phyloP scores from a whole-genome alignment of 2,888 invertebrate genomes.

The Uloborus plumipes region DNA sequence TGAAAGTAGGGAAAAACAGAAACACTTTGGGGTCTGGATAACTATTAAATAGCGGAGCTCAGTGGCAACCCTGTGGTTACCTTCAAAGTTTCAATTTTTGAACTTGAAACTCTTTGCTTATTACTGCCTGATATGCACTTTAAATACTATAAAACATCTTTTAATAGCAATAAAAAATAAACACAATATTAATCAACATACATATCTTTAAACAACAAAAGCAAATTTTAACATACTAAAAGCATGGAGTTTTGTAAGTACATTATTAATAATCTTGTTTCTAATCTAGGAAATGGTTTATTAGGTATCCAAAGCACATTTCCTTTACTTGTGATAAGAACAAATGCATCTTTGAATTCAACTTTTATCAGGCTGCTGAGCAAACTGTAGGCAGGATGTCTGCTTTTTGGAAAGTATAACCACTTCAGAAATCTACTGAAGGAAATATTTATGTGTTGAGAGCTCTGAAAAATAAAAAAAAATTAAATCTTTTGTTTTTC shows the following conservation, averaged over 20 bases:
- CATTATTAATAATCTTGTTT: slow-evolving; percentile 3
- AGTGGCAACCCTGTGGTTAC: too few relatives aligned
- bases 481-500: too few relatives aligned
- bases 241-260: not conserved
- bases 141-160: not conserved
- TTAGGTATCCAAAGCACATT: not conserved
- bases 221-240: slow-evolving; percentile 2
- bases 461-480: slow-evolving; percentile 25
- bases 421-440: slow-evolving; percentile 26
- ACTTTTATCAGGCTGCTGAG: slow-evolving; percentile 10
- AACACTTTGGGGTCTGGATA: too few relatives aligned
- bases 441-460: slow-evolving; percentile 3
- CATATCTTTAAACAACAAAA: not conserved
- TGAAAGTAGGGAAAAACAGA: too few relatives aligned
- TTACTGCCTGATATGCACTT: too few relatives aligned
- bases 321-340: slow-evolving; percentile 17
- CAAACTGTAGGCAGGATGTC: slow-evolving; percentile 14
- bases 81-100: too few relatives aligned
- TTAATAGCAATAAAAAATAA: not conserved
- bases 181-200: not conserved
- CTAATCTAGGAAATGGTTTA: not conserved
- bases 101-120: too few relatives aligned
- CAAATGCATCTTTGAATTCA: slow-evolving; percentile 28
- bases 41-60: too few relatives aligned
- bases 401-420: slow-evolving; percentile 20